phyloP scores from a whole-genome alignment of 2,113 vertebrate species.

The Ploceus nigricollis region DNA sequence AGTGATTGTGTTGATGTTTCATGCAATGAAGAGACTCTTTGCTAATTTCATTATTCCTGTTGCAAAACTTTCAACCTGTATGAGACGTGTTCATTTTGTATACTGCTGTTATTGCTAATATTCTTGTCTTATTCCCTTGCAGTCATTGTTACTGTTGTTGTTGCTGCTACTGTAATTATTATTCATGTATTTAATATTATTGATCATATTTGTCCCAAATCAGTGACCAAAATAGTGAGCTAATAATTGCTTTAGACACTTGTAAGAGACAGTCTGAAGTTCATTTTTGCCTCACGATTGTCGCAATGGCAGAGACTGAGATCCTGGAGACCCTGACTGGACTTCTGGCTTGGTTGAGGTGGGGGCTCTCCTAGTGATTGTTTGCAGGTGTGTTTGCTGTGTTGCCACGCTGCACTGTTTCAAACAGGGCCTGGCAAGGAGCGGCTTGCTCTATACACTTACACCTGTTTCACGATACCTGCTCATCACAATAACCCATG shows the following conservation, averaged over 20 bases:
- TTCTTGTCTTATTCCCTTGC: background rate
- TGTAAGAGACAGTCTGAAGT: too few relatives aligned
- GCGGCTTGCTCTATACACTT: too few relatives aligned
- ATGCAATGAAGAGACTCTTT: background rate
- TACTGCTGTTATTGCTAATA: background rate
- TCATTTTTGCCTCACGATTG: too few relatives aligned
- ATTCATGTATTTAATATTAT: background rate
- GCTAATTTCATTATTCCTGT: background rate
- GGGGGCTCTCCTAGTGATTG: too few relatives aligned
- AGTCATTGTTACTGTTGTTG: background rate
- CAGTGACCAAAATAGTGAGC: background rate
- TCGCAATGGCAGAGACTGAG: too few relatives aligned
- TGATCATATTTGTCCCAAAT: background rate
- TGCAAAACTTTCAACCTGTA: background rate
- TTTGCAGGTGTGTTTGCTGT: too few relatives aligned
- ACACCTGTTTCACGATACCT: too few relatives aligned
- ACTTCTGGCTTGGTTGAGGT: too few relatives aligned
- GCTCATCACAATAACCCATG: too few relatives aligned
- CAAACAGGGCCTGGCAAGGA: too few relatives aligned
- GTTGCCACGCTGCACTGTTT: too few relatives aligned
- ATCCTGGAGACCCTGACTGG: too few relatives aligned
- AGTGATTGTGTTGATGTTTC: background rate
- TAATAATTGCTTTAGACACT: background rate
- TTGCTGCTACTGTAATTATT: background rate
- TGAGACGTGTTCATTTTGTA: background rate